These are phyloP conservation scores for Dryobotodes eremita DNA, from an alignment of 2,888 invertebrate genomes.

Conservation along the genomic window DNA sequence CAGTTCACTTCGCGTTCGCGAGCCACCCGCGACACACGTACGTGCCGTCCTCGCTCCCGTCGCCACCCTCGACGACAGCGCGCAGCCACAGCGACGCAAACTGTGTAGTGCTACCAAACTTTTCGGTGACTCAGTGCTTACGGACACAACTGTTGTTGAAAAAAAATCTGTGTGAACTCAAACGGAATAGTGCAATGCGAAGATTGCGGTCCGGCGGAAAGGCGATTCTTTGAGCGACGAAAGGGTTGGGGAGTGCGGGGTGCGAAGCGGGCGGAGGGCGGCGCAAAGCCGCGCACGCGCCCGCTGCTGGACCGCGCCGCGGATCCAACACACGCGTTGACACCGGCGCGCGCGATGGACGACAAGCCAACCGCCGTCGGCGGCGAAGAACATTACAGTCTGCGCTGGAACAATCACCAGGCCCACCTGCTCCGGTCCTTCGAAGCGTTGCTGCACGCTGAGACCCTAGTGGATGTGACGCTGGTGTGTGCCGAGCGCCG, in stretches of 20 bases:
- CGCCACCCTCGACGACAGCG: slow-evolving; percentile 72
- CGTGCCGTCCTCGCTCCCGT: slow-evolving; percentile 73
- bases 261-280: slow-evolving; percentile 85
- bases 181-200: slow-evolving; percentile 80
- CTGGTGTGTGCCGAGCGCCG: slow-evolving; percentile 96
- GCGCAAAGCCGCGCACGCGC: slow-evolving; percentile 86
- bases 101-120: slow-evolving; percentile 80
- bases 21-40: slow-evolving; percentile 83
- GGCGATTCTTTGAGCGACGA: slow-evolving; percentile 84
- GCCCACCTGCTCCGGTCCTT: slow-evolving; percentile 96
- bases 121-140: slow-evolving; percentile 76
- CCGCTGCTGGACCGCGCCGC: slow-evolving; percentile 75
- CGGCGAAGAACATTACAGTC: slow-evolving; percentile 95
- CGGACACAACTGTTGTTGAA: slow-evolving; percentile 64
- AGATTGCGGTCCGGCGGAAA: slow-evolving; percentile 82
- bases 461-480: slow-evolving; percentile 97
- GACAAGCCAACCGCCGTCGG: slow-evolving; percentile 85
- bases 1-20: slow-evolving; percentile 81
- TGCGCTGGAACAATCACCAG: slow-evolving; percentile 98
- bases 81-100: slow-evolving; percentile 69
- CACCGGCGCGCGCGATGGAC: slow-evolving; percentile 87
- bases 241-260: slow-evolving; percentile 87
- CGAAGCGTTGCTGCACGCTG: slow-evolving; percentile 96
- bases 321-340: slow-evolving; percentile 81
- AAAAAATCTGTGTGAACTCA: slow-evolving; percentile 68